Evolutionary conservation across 2,888 invertebrate genomes (phyloP), one percentile per base, ranked within the genome.

Genomic region (Diploptera punctata): DNA sequence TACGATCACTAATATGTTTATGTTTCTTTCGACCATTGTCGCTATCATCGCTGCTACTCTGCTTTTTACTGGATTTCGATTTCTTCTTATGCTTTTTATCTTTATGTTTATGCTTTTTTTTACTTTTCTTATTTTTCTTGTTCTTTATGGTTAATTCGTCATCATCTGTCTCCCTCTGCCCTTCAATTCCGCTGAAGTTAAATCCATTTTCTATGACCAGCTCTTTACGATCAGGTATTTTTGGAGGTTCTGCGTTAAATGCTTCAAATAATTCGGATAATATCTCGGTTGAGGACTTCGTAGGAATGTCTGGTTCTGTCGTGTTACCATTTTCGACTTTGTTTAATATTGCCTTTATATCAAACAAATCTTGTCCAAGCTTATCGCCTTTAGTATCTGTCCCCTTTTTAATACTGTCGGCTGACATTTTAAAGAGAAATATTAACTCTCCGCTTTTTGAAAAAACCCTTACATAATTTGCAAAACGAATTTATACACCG

Each of bases 241-340:
- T 79, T 13, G 88, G 92, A 16, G 91, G 91, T 76, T 88, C 89
- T 1, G 91, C 91, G 82, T 92, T 91, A 79, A 93, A 93, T 26
- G 89, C 91, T 78, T 91, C 86, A 79, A 95, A 94, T 0, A 95
- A 84, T 82, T 95, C 95, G 0, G 93, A 91, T 21, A 95, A 85
- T 78, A 95, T 94, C 83, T 95, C 93, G 80, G 88, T 90, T 0
- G 93, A 92, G 7, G 91, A 90, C 81, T 92, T 92, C 13, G 73
- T 72, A 44, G 73, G 73, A 29, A 72, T 33, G 16, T 68, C 73
- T 43, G 68, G 67, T 47, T 72, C 68, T 18, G 7, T 49, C 13
- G 67, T 9, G 29, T 9, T 19, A 16, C n/a, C 26, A 38, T 18
- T 44, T 3, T 69, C 57, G 16, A 61, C 72, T 29, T 72, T 60